Percentiles rank a stretch among this genome's conserved stretches.
These are phyloP conservation scores for Acropora yongei DNA, from an alignment of 64 coral and sea anemone genomes.

Conservation along the genomic window DNA sequence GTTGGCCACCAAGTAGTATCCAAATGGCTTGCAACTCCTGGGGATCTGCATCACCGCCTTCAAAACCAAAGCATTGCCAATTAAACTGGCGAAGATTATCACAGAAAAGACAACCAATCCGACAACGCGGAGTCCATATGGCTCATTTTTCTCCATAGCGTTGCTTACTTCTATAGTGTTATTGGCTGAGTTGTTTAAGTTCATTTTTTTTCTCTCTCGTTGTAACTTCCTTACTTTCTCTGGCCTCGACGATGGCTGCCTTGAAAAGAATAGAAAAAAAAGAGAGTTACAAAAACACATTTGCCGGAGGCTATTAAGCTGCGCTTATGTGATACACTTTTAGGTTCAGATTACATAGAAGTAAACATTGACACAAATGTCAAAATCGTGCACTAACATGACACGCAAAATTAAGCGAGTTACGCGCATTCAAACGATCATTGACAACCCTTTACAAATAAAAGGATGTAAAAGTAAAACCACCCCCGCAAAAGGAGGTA, in stretches of 20 bases:
- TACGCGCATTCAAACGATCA: too few relatives aligned
- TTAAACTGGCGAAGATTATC: slow-evolving; percentile 34
- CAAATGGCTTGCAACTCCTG: slow-evolving; percentile 6
- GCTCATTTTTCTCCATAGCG: not conserved
- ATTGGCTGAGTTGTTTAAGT: not conserved
- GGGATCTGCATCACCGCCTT: slow-evolving; percentile 37
- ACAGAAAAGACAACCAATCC: slow-evolving; percentile 27
- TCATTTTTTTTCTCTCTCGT: not conserved
- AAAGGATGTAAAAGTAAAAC: too few relatives aligned
- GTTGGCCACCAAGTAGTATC: slow-evolving; percentile 75
- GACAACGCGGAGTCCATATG: not conserved
- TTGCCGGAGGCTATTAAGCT: too few relatives aligned
- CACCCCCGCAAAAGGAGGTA: too few relatives aligned
- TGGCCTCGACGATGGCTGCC: not conserved
- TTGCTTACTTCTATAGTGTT: not conserved
- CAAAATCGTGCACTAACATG: too few relatives aligned
- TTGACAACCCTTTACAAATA: too few relatives aligned
- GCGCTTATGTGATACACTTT: too few relatives aligned
- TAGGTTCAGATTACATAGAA: too few relatives aligned
- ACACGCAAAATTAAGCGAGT: too few relatives aligned
- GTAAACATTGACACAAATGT: too few relatives aligned
- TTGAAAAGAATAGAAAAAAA: not conserved
- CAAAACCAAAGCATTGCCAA: slow-evolving; percentile 62
- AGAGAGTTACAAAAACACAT: too few relatives aligned
- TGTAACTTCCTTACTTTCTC: not conserved